These are phyloP conservation scores for Meloidogyne hapla DNA, from an alignment of 1,140 invertebrate genomes.

Conservation along the genomic window DNA sequence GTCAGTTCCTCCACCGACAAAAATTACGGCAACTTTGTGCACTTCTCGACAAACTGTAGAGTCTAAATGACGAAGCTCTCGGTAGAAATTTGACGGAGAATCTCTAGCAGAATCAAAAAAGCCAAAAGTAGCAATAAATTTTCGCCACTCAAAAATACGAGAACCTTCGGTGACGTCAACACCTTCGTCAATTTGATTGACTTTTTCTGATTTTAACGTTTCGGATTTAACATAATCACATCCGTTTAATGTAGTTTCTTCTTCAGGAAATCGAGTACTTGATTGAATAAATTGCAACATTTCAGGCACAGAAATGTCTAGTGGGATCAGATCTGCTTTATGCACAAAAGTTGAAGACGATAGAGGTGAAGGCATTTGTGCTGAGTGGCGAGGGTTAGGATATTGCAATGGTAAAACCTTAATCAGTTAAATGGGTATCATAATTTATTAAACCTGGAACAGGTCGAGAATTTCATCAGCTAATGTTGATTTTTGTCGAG, in stretches of 20 bases:
- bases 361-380: neutral
- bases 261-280: conserved; percentile 21
- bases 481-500: conserved; percentile 11
- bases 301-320: conserved; percentile 23
- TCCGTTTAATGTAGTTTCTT: neutral
- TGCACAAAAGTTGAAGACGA: neutral
- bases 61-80: conserved; percentile 59
- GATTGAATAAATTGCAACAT: conserved; percentile 34
- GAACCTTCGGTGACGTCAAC: neutral
- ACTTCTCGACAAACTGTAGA: conserved; percentile 76
- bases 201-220: neutral
- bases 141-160: conserved; percentile 32
- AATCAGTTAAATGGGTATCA: neutral
- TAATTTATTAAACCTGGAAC: conserved; percentile 4
- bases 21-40: conserved; percentile 98
- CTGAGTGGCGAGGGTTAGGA: neutral
- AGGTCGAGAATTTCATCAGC: conserved; percentile 13
- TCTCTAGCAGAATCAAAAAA: conserved; percentile 33
- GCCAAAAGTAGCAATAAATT: conserved; percentile 42
- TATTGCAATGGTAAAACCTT: conserved; percentile 11
- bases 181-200: neutral
- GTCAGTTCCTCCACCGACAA: conserved; percentile 79
- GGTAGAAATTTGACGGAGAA: conserved; percentile 44
- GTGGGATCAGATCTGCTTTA: conserved; percentile 1
- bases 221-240: neutral